Evolutionary conservation across 2,113 vertebrate genomes (phyloP).

Genomic region (Microcebus murinus): DNA sequence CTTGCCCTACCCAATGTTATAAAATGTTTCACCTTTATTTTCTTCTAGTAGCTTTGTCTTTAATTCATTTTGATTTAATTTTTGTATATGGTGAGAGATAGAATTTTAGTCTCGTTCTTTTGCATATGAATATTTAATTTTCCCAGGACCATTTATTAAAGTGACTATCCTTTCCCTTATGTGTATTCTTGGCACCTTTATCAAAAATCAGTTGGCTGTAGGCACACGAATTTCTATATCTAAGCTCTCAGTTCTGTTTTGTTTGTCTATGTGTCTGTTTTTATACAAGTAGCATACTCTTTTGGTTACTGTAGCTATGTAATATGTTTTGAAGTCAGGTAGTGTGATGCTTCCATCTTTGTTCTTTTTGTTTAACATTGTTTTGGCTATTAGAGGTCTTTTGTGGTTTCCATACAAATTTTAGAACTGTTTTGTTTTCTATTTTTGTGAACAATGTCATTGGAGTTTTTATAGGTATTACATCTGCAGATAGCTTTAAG

Average conservation of each 20-base stretch:
- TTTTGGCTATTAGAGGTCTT: background rate
- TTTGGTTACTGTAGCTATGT: background rate
- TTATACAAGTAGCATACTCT: background rate
- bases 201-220: background rate
- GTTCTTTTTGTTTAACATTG: background rate
- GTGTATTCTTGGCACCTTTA: background rate
- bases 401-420: background rate
- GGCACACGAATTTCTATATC: background rate
- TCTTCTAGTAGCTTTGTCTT: background rate
- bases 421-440: background rate
- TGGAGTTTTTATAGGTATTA: background rate
- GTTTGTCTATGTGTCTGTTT: background rate
- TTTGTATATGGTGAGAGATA: background rate
- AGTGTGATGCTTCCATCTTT: background rate
- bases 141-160: background rate
- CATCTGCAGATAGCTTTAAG: background rate
- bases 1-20: background rate
- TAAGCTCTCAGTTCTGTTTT: background rate
- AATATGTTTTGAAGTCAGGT: background rate
- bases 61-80: background rate
- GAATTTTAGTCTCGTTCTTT: background rate
- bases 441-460: background rate
- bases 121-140: background rate
- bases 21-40: background rate
- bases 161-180: background rate